Evolutionary conservation across 2,888 invertebrate species (phyloP), one percentile per base, ranked within the genome.

Genomic region (Spodoptera littoralis): DNA sequence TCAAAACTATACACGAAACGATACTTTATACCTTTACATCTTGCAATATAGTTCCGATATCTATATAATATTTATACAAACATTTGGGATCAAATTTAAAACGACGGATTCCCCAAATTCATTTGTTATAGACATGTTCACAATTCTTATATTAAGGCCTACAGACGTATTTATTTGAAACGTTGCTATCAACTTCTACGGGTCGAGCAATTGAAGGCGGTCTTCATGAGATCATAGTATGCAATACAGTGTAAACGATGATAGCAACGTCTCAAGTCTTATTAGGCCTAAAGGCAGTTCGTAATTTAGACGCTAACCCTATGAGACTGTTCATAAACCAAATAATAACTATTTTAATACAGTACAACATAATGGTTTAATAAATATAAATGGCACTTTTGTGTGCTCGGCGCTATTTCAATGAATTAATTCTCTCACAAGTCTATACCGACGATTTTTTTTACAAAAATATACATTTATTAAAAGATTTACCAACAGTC

Each of bases 291-390:
- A 66, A 70, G 61, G 70, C 74, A 77, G 61, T 76, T 66, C 50
- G 43, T 57, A 69, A 69, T 73, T 69, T 73, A 70, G 65, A 70
- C 47, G 54, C 60, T 65, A 63, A 65, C 59, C n/a, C 61, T 65
- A 48, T 24, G 64, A 77, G 74, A 76, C 74, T 74, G 74, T 57
- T 74, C 67, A 77, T 76, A 76, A 77, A 76, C 71, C 74, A 18
- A 67, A 66, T 46, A 59, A 69, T 64, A 36, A 36, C 36, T 27
- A 64, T 59, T 36, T 50, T 46, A 11, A 53, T 24, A 43, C 4
- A 24, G 24, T 18, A 30, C 44, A 27, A 44, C 5, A 36, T 36
- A 36, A 36, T 36, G 36, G 1, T 36, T 36, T 27, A 44, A 22
- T 22, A 36, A 55, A 30, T 54, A 42, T 18, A 63, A 11, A 70